Percentiles rank a stretch among this genome's conserved stretches.
These are phyloP conservation scores for Catocala sponsa DNA, from an alignment of 2,888 invertebrate genomes.

Conservation along the genomic window DNA sequence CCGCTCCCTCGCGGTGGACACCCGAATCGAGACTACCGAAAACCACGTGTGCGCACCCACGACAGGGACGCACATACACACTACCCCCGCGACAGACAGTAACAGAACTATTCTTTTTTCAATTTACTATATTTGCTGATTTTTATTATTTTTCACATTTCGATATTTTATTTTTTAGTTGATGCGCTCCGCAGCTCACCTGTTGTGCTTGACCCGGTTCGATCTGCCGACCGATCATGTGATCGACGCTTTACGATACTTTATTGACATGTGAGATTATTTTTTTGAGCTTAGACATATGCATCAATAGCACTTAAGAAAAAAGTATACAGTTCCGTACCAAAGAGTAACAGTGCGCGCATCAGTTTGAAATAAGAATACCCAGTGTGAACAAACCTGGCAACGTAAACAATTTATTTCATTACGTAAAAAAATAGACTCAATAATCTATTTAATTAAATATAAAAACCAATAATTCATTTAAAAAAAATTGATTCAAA, in stretches of 20 bases:
- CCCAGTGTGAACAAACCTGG: too few relatives aligned
- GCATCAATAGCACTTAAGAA: neutral
- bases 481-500: too few relatives aligned
- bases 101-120: slow-evolving; percentile 81
- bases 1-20: slow-evolving; percentile 54
- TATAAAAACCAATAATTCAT: too few relatives aligned
- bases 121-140: slow-evolving; percentile 87
- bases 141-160: slow-evolving; percentile 88
- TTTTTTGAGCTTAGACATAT: slow-evolving; percentile 42
- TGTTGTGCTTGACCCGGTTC: slow-evolving; percentile 88
- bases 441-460: too few relatives aligned
- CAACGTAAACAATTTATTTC: too few relatives aligned
- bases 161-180: slow-evolving; percentile 89
- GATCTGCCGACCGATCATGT: slow-evolving; percentile 84
- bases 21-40: slow-evolving; percentile 65
- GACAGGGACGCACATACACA: slow-evolving; percentile 66
- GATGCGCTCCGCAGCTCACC: slow-evolving; percentile 86
- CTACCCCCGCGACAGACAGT: slow-evolving; percentile 50
- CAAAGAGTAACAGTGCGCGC: too few relatives aligned
- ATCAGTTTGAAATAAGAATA: too few relatives aligned
- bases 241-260: slow-evolving; percentile 81
- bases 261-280: slow-evolving; percentile 63
- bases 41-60: slow-evolving; percentile 82
- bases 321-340: slow-evolving; percentile 11
- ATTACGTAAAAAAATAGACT: too few relatives aligned